phyloP scores from a whole-genome alignment of 2,113 vertebrate genomes.

The Rafetus swinhoei region DNA sequence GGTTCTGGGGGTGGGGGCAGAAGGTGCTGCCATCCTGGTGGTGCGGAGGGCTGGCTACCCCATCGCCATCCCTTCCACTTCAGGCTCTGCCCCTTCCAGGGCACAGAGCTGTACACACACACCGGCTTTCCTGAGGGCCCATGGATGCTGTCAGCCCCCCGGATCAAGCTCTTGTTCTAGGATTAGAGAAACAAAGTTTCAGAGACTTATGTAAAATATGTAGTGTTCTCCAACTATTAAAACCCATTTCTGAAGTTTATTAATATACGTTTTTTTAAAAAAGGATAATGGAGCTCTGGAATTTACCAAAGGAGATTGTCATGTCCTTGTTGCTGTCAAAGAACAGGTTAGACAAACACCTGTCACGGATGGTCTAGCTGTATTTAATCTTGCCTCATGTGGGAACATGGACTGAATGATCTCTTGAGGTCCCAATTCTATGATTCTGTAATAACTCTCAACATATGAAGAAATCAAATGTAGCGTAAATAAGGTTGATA shows the following conservation, averaged over 20 bases:
- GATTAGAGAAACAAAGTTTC: not conserved
- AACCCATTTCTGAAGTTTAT: not conserved
- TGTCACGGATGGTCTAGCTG: not conserved
- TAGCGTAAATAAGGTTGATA: conserved; percentile 22
- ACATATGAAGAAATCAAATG: not conserved
- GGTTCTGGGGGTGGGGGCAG: too few species aligned
- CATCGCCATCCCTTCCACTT: too few species aligned
- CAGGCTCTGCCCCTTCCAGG: too few species aligned
- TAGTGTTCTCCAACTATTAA: not conserved
- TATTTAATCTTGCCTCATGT: not conserved
- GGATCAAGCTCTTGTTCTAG: not conserved
- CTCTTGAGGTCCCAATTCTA: not conserved
- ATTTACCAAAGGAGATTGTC: not conserved
- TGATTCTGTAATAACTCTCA: not conserved
- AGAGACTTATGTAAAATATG: rapidly evolving
- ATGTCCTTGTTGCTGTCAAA: not conserved
- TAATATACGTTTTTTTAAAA: not conserved
- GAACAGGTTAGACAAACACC: not conserved
- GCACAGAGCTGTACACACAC: too few species aligned
- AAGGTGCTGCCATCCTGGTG: too few species aligned
- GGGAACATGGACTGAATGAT: not conserved
- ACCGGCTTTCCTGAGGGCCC: too few species aligned
- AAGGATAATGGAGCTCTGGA: not conserved
- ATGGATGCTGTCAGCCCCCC: too few species aligned
- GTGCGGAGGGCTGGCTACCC: too few species aligned